Base-by-base conservation (phyloP, 2,888 invertebrate species). In the Coleophora deauratella region DNA sequence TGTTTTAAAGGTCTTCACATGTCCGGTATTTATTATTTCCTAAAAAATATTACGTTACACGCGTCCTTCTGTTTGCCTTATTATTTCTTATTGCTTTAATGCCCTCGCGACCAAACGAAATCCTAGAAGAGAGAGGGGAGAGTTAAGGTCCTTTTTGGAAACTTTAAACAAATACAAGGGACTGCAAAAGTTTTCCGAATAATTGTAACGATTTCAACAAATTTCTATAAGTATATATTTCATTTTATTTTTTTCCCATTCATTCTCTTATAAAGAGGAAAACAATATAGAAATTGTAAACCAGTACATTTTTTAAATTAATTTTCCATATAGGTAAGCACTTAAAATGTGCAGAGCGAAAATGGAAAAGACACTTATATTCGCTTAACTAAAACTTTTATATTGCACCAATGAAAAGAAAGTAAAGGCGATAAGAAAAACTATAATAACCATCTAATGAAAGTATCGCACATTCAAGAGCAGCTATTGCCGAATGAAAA, bases 1-100 rank as follows among this genome's bases (percentile, higher is more conserved):
- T 60, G 55, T 66, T 82, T 81, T 81, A 78, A 80, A 81, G 80
- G 82, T 74, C 72, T 80, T 75, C 78, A 52, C 64, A 54, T 69
- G 78, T 78, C 73, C 77, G 53, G 63, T 70, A 43, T 43, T 41
- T 41, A 38, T 64, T 71, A 43, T 43, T 41, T 43, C 43, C 37
- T 72, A 72, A 64, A 72, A 73, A 78, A 79, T 84, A 84, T 82
- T 81, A 66, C 82, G 54, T 62, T 64, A 61, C 54, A 50, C 53
- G 57, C 45, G 47, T 59, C 51, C 62, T 68, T 70, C 59, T 67
- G 45, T 66, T 71, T 65, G 67, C 70, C 69, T 71, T 76, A 67
- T 78, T 78, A 75, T 70, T 47, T 67, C 60, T 68, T 69, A 71
- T 73, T 75, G 64, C 48, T 60, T 62, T 58, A 54, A 49, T 58